phyloP scores from a whole-genome alignment of 2,113 vertebrate species.

The Illadopsis cleaveri region DNA sequence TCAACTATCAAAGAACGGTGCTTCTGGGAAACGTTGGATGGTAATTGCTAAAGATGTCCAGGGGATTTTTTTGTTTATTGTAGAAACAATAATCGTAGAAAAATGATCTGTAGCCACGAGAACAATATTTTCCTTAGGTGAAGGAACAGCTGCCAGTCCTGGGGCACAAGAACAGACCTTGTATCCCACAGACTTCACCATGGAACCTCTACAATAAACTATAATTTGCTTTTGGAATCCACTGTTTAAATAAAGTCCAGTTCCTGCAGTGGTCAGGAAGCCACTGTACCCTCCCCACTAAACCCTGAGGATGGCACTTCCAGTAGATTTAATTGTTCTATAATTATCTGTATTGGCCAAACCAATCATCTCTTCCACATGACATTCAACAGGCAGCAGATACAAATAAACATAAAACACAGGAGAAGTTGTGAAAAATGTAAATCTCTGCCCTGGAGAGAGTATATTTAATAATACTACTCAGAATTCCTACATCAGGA shows the following conservation, averaged over 20 bases:
- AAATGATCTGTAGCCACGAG: neutral
- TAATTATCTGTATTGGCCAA: neutral
- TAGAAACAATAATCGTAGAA: neutral
- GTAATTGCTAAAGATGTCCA: neutral
- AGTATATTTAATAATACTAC: neutral
- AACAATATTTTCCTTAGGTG: rapidly evolving
- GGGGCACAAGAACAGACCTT: neutral
- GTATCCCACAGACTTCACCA: neutral
- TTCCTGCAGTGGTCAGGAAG: neutral
- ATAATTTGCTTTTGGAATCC: neutral
- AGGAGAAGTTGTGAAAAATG: neutral
- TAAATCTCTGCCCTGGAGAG: neutral
- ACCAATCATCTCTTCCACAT: neutral
- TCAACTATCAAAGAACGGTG: neutral
- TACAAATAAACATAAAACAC: neutral
- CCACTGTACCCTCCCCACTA: neutral
- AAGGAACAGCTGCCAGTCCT: neutral
- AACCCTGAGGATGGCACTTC: neutral
- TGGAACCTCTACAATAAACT: neutral
- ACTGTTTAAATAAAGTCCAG: neutral
- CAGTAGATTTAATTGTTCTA: neutral
- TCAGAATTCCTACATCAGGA: neutral
- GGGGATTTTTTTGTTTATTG: neutral
- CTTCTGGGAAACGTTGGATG: neutral
- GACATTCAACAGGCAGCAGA: neutral